Evolutionary conservation across 92 coral and sea anemone genomes (phyloP).

Genomic region (Hydrozoanthus gracilis): DNA sequence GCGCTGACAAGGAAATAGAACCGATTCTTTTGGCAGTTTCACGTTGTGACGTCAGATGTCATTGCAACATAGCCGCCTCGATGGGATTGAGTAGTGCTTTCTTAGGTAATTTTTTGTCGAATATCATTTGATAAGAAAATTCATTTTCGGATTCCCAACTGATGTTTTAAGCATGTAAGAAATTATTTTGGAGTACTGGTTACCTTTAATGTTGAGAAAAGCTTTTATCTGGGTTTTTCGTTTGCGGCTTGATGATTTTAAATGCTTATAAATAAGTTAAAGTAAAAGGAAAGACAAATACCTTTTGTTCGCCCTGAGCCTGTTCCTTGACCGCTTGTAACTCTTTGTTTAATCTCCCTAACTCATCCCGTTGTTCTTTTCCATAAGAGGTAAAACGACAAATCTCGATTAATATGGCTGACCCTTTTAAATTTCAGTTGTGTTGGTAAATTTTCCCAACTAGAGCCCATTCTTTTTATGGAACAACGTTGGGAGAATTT

Average conservation of each 20-base stretch:
- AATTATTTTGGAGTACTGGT: no score
- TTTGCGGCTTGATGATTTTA: neutral
- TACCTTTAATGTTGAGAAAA: no score
- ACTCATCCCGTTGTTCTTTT: constrained; percentile 48
- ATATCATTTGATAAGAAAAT: no score
- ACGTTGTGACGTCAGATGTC: no score
- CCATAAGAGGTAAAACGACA: neutral
- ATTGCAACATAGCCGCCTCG: no score
- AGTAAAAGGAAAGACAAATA: neutral
- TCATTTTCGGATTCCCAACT: no score
- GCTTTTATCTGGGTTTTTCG: no score
- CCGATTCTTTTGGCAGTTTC: no score
- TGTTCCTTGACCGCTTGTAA: constrained; percentile 37
- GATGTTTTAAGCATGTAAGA: no score
- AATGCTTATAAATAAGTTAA: neutral
- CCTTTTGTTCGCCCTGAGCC: constrained; percentile 48
- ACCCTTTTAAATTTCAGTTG: neutral
- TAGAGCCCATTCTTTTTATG: neutral
- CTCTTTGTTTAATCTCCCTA: constrained; percentile 23
- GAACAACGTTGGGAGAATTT: neutral
- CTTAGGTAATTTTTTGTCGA: no score
- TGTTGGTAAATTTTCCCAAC: neutral
- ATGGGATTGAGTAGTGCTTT: no score
- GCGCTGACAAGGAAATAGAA: no score
- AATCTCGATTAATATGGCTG: neutral